Base-by-base conservation (phyloP, 1,140 invertebrate species). In the Aleiodes sp. region DNA sequence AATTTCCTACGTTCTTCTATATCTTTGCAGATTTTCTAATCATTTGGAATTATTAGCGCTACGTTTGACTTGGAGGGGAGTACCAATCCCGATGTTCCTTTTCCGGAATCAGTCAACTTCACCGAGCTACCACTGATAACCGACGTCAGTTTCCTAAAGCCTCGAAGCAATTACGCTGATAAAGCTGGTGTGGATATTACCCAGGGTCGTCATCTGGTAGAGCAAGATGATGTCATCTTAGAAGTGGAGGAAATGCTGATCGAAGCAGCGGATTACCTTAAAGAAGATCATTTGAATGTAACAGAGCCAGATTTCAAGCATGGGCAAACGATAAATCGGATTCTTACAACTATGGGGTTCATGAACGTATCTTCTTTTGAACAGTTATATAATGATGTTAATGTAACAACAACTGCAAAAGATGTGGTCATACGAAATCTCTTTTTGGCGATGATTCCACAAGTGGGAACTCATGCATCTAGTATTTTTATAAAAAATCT, bases 371-470 rank as follows among this genome's bases (percentile, higher is more conserved):
- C 70, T 21, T 77, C 77, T 7, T 65, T 87, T 12, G 66, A 80
- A 29, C 39, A 78, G 39, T 66, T 86, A 9, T 80, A 68, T 56
- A 72, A 74, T 21, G 66, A 71, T 21, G 39, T 85, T 8, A 46
- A 52, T 67, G 7, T n/a, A 12, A 61, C 71, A n/a, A n/a, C n/a
- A n/a, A n/a, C n/a, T n/a, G n/a, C n/a, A n/a, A n/a, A n/a, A 46
- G 56, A 68, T 73, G 39, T 1, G 12, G 7, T 8, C 14, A 16
- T 43, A 16, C 82, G 81, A 43, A 77, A 83, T 14, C 73, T 87
- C 4, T 87, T 86, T 52, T 66, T 86, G 4, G 68, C 77, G 70
- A 77, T 86, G 24, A 16, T 87, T 8, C 83, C 86, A 2, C 69
- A 83, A 12, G 76, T 84, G 14, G 87, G 87, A 16, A 87, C 85